A percentile compares a stretch with the other conserved stretches of the same genome.
phyloP scores from a whole-genome alignment of 2,888 invertebrate species.

The Nephrotoma appendiculata region DNA sequence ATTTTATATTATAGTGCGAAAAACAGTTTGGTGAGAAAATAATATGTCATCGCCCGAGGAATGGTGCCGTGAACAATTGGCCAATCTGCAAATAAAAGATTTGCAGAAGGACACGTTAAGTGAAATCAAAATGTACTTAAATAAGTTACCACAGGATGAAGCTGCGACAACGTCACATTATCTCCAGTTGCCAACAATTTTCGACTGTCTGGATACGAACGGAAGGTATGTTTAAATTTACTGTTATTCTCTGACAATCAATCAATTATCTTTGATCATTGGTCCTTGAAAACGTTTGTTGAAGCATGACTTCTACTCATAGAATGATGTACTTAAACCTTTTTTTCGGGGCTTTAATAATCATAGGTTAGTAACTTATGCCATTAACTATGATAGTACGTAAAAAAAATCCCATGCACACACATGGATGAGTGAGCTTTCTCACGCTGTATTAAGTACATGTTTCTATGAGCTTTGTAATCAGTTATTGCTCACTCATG shows the following conservation, averaged over 20 bases:
- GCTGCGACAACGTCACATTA: conserved; percentile 27
- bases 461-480: background rate
- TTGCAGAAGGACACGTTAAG: conserved; percentile 32
- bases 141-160: conserved; percentile 29
- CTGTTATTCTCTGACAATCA: background rate
- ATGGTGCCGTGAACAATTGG: conserved; percentile 35
- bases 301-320: background rate
- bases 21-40: background rate
- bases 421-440: background rate
- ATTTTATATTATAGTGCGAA: background rate
- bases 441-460: background rate
- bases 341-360: background rate
- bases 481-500: background rate
- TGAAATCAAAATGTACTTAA: conserved; percentile 33
- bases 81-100: conserved; percentile 32
- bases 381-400: background rate
- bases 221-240: conserved; percentile 27
- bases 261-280: background rate
- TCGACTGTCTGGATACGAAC: conserved; percentile 45
- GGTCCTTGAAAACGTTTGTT: background rate
- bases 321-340: background rate
- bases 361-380: background rate
- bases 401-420: background rate
- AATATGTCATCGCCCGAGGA: conserved; percentile 22
- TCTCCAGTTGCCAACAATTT: conserved; percentile 42